Base-by-base conservation (phyloP, 2,113 vertebrate genomes). In the Nibea albiflora region DNA sequence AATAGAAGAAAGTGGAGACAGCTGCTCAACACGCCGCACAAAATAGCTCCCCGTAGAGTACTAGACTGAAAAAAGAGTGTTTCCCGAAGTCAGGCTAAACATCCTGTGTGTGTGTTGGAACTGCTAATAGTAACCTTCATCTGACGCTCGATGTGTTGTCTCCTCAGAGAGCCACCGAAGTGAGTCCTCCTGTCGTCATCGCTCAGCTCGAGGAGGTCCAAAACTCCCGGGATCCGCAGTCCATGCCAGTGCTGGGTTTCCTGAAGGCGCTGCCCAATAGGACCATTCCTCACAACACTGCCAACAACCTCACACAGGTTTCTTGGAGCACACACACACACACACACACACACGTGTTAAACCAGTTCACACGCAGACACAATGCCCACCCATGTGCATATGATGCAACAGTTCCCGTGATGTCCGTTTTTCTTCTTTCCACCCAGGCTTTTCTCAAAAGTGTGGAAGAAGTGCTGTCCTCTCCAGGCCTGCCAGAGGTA, bases 291-390 rank as follows among this genome's bases (percentile, higher is more conserved):
- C 79, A 91, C 60, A 88, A 92, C 22, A 95, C 93, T 0, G 98
- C 96, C 5, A 91, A 87, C 81, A 97, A 96, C 85, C 94, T 99
- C 64, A 95, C 97, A 0, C 90, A 96, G 96, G 98, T 99, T 46
- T 46, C 87, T 81, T 47, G 20, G 19, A 85, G 50, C 83, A 39
- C 52, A 71, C 61, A 42, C 44, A 69, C 54, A 26, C 16, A 69
- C 70, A 76, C 50, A 24, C 46, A 24, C 5, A 64, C 58, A 66
- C 65, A 71, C 46, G 35, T 39, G 35, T 39, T 39, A 22, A 80
- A 74, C 17, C 54, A 84, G 31, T 73, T 88, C 85, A 84, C 73
- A 83, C 67, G 66, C 65, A 82, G 19, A 83, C 61, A 74, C 66
- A 69, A 76, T 81, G 76, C 75, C 73, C 77, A 78, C 66, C 72